Base-by-base conservation (phyloP, 2,113 vertebrate species). In the Brienomyrus brachyistius region DNA sequence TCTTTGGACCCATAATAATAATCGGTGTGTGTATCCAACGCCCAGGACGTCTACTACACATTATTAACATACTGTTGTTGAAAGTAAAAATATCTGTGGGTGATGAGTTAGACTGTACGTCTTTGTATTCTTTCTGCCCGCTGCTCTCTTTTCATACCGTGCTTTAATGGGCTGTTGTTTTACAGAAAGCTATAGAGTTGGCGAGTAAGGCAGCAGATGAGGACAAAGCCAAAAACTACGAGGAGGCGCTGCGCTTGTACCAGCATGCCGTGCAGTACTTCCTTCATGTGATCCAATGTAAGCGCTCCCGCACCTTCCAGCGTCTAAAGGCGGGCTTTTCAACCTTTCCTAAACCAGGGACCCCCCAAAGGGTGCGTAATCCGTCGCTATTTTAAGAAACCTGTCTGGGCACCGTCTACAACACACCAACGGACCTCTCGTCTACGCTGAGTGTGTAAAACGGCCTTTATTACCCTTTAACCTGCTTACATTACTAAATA, bases 131-230 rank as follows among this genome's bases (percentile, higher is more conserved):
- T 59, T 59, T 7, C 54, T 59, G 54, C 21, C 54, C 19, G 6
- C 21, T 23, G 17, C 52, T 19, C 52, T 54, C 52, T 23, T 59
- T 59, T 59, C 56, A 59, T 59, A 59, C 56, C 54, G 54, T 23
- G 5, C 21, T 59, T 59, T 23, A 23, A 59, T 59, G 70, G 17
- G 70, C 35, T 77, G 31, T 77, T 5, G 5, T 85, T 85, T 85
- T 93, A 77, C 94, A 99, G 98, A 99, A 99, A 98, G 98, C 98
- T 86, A 98, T 99, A 93, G 98, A 99, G 92, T 96, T 99, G 56
- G 98, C 97, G 90, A 97, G 47, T 93, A 99, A 97, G 94, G 98
- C 98, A 2, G 96, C 98, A 1, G 97, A 98, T 91, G 98, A 99
- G 94, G 98, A 99, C 94, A 98, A 99, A 95, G 98, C 97, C 77